These are phyloP conservation scores for Mormyrus lacerda DNA, from an alignment of 2,113 vertebrate genomes.

Conservation along the genomic window DNA sequence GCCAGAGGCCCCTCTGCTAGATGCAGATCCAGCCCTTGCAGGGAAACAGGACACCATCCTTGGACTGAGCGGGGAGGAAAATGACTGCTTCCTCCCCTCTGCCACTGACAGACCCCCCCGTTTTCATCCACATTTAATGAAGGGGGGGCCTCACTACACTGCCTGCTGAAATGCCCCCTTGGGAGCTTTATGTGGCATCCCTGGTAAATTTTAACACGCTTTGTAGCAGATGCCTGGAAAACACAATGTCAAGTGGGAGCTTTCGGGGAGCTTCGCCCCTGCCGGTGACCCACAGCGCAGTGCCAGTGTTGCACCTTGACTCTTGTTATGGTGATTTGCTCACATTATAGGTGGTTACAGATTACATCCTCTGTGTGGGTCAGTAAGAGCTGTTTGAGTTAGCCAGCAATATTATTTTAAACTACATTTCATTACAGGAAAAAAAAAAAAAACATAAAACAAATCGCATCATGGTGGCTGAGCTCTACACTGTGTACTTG, in stretches of 20 bases:
- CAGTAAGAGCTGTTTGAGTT: background rate
- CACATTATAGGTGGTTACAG: background rate
- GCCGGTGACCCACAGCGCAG: background rate
- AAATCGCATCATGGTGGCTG: background rate
- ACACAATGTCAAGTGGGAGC: background rate
- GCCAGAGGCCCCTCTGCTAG: background rate
- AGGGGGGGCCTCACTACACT: constrained; percentile 20
- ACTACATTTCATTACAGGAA: background rate
- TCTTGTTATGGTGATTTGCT: background rate
- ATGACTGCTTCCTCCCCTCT: background rate
- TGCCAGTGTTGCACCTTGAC: background rate
- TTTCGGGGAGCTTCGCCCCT: background rate
- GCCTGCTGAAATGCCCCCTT: background rate
- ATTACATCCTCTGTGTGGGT: background rate
- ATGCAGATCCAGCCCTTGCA: background rate
- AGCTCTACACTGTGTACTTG: background rate
- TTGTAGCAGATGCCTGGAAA: background rate
- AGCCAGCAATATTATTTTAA: background rate
- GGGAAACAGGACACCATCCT: background rate
- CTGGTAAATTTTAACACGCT: background rate
- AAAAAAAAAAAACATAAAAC: background rate
- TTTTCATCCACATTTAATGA: constrained; percentile 21
- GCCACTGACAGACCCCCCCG: background rate
- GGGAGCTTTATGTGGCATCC: background rate
- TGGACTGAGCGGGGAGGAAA: background rate